These are phyloP conservation scores for Leptopilina boulardi DNA, from an alignment of 1,140 invertebrate genomes.

Conservation along the genomic window DNA sequence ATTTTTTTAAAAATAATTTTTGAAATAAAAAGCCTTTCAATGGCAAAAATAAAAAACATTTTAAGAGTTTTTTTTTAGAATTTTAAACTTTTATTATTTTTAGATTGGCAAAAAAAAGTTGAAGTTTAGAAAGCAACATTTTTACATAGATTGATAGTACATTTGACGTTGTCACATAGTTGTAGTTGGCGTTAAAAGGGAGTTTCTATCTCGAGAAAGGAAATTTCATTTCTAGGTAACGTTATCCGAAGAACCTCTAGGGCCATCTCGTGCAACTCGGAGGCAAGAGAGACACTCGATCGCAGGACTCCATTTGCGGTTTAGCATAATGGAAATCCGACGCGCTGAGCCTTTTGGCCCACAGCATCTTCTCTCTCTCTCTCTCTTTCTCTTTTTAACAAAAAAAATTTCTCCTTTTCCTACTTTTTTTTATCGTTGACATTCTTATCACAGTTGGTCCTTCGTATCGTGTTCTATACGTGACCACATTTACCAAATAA, in stretches of 20 bases:
- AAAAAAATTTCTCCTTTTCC: slow-evolving; percentile 35
- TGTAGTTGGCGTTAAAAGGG: slow-evolving; percentile 37
- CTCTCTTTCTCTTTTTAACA: slow-evolving; percentile 42
- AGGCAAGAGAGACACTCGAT: slow-evolving; percentile 73
- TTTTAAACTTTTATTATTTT: too few species aligned
- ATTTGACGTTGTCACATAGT: slow-evolving; percentile 43
- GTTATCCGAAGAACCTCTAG: slow-evolving; percentile 71
- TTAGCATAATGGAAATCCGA: slow-evolving; percentile 77
- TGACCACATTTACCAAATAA: slow-evolving; percentile 50
- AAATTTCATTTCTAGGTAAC: slow-evolving; percentile 76
- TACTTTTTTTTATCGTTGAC: slow-evolving; percentile 45
- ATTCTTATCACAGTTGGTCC: slow-evolving; percentile 43
- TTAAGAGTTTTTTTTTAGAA: too few species aligned
- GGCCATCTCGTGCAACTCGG: slow-evolving; percentile 66
- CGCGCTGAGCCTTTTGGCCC: slow-evolving; percentile 65
- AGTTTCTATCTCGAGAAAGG: slow-evolving; percentile 38
- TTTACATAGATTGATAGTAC: not conserved
- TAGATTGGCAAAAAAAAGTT: too few species aligned
- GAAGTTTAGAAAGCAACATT: not conserved
- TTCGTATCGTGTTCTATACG: slow-evolving; percentile 36
- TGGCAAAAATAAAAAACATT: too few species aligned
- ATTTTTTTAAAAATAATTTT: too few species aligned
- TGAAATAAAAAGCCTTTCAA: too few species aligned
- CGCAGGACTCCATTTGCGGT: slow-evolving; percentile 77
- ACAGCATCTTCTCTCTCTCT: slow-evolving; percentile 46